Evolutionary conservation across 2,888 invertebrate species (phyloP).

Genomic region (Hymenopus coronatus): DNA sequence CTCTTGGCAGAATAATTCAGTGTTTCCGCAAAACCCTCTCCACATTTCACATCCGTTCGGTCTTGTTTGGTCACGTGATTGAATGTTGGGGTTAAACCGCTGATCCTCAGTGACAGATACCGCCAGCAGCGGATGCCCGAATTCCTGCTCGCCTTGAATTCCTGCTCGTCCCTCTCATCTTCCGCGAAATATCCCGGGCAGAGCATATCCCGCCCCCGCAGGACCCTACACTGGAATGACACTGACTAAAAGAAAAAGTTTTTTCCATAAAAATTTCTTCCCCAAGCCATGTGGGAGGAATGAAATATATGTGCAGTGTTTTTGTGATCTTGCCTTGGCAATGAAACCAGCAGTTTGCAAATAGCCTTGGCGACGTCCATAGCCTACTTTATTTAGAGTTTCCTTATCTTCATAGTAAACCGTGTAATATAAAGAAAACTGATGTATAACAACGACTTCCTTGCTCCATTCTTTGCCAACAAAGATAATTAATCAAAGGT

Average conservation of each 20-base stretch:
- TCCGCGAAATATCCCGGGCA: neutral
- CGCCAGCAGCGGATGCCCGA: neutral
- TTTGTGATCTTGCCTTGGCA: neutral
- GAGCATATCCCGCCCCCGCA: neutral
- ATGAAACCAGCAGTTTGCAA: neutral
- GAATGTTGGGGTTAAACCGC: neutral
- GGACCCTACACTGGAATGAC: neutral
- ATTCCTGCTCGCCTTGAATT: neutral
- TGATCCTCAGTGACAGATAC: neutral
- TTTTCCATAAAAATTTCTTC: neutral
- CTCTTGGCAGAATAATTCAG: neutral
- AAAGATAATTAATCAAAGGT: too few relatives aligned
- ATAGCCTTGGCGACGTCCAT: neutral
- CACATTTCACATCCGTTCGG: neutral
- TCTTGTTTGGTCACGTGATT: neutral
- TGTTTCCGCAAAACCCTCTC: neutral
- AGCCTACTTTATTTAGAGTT: neutral
- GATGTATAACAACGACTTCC: too few relatives aligned
- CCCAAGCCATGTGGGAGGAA: neutral
- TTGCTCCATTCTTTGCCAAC: too few relatives aligned
- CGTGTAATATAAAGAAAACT: too few relatives aligned
- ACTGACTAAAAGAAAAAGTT: neutral
- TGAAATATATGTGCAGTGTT: neutral
- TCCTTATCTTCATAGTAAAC: too few relatives aligned
- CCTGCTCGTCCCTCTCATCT: neutral